Base-by-base conservation (phyloP, 2,888 invertebrate genomes). In the Abrostola triplasia region DNA sequence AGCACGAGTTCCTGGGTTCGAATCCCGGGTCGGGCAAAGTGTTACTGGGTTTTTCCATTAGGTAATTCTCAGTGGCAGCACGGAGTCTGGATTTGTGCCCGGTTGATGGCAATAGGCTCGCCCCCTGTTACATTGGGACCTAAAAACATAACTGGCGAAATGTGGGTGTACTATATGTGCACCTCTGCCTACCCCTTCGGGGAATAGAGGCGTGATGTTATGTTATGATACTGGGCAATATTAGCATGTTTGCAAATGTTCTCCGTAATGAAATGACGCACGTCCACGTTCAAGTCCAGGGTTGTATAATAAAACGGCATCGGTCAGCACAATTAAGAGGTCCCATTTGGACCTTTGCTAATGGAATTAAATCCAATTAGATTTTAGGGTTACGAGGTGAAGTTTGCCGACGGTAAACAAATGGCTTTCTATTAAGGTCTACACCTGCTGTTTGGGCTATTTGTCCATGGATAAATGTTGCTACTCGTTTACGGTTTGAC, bases 281-380 rank as follows among this genome's bases (percentile, higher is more conserved):
- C 82, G 83, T 76, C 79, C 76, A 78, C 78, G 77, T 56, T 41
- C 50, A 81, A 79, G 83, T 81, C 82, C 82, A 77, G 73, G 83
- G 81, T 78, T 80, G 81, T 83, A 86, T 88, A 91, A 92, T 92
- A 89, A 90, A 90, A 88, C 89, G 87, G 88, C 87, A 84, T 86
- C 87, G 92, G 93, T 92, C 92, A 92, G 93, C 92, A 91, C 90
- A 92, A 92, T 93, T 93, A 89, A 90, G 89, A 90, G 90, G 87
- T 82, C 89, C 92, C 91, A 91, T 92, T 93, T 92, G 91, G 92
- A 92, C 92, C 92, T 91, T 89, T 84, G 90, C 89, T 94, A 94
- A 94, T 94, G 93, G 93, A 93, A 94, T 93, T 93, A 92, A 93
- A 94, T 93, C 93, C 94, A 94, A 94, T 94, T 94, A 94, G 92